Evolutionary conservation across 2,113 vertebrate genomes (phyloP), one percentile per base, ranked within the genome.

Genomic region (Aptenodytes forsteri): DNA sequence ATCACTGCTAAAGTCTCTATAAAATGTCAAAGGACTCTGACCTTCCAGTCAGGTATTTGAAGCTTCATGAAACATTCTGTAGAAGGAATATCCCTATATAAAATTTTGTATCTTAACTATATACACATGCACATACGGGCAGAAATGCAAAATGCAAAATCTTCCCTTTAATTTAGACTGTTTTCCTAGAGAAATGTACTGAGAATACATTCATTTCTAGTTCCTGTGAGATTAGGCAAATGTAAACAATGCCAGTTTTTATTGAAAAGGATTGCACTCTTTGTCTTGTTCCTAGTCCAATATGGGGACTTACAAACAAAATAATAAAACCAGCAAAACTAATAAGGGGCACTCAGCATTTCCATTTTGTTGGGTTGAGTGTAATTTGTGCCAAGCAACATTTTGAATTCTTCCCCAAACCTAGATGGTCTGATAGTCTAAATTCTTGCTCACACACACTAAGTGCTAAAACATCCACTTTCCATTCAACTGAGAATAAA

Each of bases 191-290:
- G 83, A 91, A 87, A 79, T 71, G 38, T 32, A 34, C 13, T n/a
- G 46, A 95, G 29, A 75, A 96, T 56, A 72, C 27, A 87, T 69
- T 67, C 3, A 79, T 89, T 93, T 91, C 73, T 76, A 84, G 65
- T 79, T 91, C 80, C 44, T 73, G 27, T 67, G 80, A 73, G 86
- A 84, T 89, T 61, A 94, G 16, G 34, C 25, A 95, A 89, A 91
- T 85, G 65, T 94, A 96, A 97, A 91, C 91, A 96, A 96, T 58
- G 58, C 29, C 36, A 65, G 4, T 42, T 94, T 91, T 88, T 91
- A 85, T 27, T 89, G 50, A 76, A 97, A 94, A 94, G 34, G 44
- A 84, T 89, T 89, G 65, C n/a, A 76, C 0, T 3, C 40, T 92
- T 87, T 76, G 49, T 91, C 82, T 90, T 91, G 18, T 32, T 88